Evolutionary conservation across 2,113 vertebrate genomes (phyloP), one percentile per base, ranked within the genome.

Genomic region (Cottus gobio): DNA sequence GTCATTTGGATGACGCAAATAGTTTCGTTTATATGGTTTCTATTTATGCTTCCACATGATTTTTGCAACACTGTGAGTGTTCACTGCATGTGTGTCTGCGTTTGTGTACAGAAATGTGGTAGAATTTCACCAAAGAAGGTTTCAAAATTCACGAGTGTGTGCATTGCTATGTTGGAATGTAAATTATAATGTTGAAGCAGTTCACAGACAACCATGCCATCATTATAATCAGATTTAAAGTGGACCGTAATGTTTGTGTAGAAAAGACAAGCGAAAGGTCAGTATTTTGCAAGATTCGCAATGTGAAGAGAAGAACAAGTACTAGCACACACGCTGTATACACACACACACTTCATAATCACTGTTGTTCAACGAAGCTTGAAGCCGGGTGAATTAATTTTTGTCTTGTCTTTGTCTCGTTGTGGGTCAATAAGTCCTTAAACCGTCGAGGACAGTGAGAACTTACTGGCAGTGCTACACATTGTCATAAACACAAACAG

Each of bases 381-480:
- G 57, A 70, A 80, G 60, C 66, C 54, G 70, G 24, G 24, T 42
- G 26, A 67, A 44, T 81, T 75, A 24, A 79, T 72, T 75, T 73
- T 30, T 73, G 74, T 69, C 79, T 83, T 66, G 77, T 71, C 76
- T 82, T 75, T 60, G 61, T 76, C 52, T 57, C 54, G 76, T 48
- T 71, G 74, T 66, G 48, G 77, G 82, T 84, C 80, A 84, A 75
- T 77, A 82, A 75, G 24, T 81, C 42, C 65, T 54, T 39, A 61
- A 61, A 77, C 44, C 46, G 52, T 65, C 22, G 8, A 82, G 75
- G 57, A 50, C 66, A 34, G 26, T 22, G 52, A 75, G 57, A 64
- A 75, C 30, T 3, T 64, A 48, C 39, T 62, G 18, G 26, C n/a
- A 11, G 30, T 39, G 36, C 30, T 66, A 37, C 77, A 48, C 24